Base-by-base conservation (phyloP, 2,797 vertebrate genomes). In the Cyprinella venusta region DNA sequence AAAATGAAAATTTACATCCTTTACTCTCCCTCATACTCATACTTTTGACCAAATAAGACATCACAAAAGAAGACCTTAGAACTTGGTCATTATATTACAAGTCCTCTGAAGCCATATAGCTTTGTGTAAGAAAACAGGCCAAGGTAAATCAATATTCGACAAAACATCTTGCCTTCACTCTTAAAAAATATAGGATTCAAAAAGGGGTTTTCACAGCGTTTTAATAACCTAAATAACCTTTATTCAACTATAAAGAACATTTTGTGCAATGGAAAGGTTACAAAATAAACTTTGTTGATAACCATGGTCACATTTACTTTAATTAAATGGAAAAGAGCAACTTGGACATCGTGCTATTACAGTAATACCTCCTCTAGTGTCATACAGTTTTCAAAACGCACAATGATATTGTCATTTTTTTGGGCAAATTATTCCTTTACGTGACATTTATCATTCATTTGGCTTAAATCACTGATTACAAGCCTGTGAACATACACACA, bases 401-500 rank as follows among this genome's bases (percentile, higher is more conserved):
- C 18, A 1, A 42, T 12, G 16, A 63, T 48, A 48, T 48, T 48
- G 75, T 64, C 3, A 64, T 64, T 63, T 64, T 63, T 33, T 64
- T 33, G 10, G 48, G 1, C 13, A 38, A 68, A 52, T 21, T 50
- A 19, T 56, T 69, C 65, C 74, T 69, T 70, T 83, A 21, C 67
- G 40, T 69, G 75, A 69, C 74, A 48, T 77, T 19, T 36, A 61
- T 70, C 65, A 76, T 68, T 83, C 6, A 64, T 56, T 59, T 59
- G 8, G 26, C 65, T 50, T 50, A 52, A 83, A 78, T 70, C 54
- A 30, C 52, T 33, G 30, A 83, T 83, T 77, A 71, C 54, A 83
- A 83, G 67, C 15, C 33, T 48, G 24, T 61, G 74, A 83, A 83
- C 74, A 61, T 21, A 45, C 81, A 76, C 48, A 61, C 74, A 76